phyloP scores from a whole-genome alignment of 2,888 invertebrate genomes.

The Cephalotes varians region DNA sequence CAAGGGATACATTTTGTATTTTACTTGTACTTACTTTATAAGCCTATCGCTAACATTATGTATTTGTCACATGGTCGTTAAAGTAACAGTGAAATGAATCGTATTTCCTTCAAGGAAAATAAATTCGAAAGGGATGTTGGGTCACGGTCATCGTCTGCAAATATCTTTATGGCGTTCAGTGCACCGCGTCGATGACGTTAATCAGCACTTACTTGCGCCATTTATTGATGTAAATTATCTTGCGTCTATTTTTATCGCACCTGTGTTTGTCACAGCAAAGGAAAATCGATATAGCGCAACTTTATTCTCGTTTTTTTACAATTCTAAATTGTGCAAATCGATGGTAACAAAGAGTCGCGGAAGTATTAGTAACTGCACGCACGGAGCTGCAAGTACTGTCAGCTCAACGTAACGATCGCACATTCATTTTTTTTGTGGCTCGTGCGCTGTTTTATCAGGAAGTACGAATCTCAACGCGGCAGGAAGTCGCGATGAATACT shows the following conservation, averaged over 20 bases:
- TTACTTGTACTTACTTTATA: not conserved
- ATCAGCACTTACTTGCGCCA: slow-evolving; percentile 24
- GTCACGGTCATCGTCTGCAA: slow-evolving; percentile 65
- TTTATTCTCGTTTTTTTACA: slow-evolving; percentile 29
- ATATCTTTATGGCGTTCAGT: slow-evolving; percentile 45
- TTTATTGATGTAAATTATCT: not conserved
- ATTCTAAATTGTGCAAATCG: slow-evolving; percentile 29
- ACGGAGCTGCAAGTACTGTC: slow-evolving; percentile 8
- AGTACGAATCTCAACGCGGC: slow-evolving; percentile 30
- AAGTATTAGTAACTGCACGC: slow-evolving; percentile 39
- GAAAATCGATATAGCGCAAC: not conserved
- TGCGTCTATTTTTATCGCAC: not conserved
- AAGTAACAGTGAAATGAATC: slow-evolving; percentile 55
- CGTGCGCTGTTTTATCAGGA: slow-evolving; percentile 31
- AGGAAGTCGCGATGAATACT: slow-evolving; percentile 29
- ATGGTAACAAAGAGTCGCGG: slow-evolving; percentile 25
- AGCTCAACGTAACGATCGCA: slow-evolving; percentile 41
- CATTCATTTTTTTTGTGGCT: slow-evolving; percentile 44
- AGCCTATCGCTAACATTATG: not conserved
- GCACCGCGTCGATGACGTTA: slow-evolving; percentile 52
- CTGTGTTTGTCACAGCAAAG: not conserved
- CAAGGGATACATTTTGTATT: not conserved
- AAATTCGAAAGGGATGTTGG: slow-evolving; percentile 68
- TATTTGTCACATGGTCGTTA: not conserved
- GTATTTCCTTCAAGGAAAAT: slow-evolving; percentile 60